These are phyloP conservation scores for Tiliacea citrago DNA, from an alignment of 2,888 invertebrate genomes.

Conservation along the genomic window DNA sequence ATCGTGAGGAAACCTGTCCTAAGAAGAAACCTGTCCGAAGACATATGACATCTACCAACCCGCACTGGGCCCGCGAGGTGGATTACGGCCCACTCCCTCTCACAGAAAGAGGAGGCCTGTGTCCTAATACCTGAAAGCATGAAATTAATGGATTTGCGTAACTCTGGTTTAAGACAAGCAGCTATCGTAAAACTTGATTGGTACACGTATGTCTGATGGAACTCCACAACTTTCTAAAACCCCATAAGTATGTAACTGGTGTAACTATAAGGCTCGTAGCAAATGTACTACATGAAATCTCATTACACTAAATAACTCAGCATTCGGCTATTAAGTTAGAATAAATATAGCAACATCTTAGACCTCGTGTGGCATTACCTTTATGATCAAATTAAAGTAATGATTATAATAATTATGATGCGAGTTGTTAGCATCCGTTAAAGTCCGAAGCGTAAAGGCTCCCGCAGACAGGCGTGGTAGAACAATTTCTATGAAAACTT, in stretches of 20 bases:
- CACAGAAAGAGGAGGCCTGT: too few relatives aligned
- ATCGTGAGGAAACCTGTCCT: too few relatives aligned
- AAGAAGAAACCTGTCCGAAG: too few relatives aligned
- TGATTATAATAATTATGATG: slow-evolving; percentile 54
- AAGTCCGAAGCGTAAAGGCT: neutral
- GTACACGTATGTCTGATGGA: neutral
- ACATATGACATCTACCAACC: too few relatives aligned
- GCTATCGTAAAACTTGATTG: neutral
- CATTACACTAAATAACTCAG: neutral
- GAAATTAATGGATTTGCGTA: neutral
- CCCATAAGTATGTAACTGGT: too few relatives aligned
- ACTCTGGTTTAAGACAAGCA: neutral
- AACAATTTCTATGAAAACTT: too few relatives aligned
- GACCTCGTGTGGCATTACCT: slow-evolving; percentile 28
- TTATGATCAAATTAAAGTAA: slow-evolving; percentile 38
- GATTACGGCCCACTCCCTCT: too few relatives aligned
- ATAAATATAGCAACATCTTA: neutral
- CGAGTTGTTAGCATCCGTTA: slow-evolving; percentile 46
- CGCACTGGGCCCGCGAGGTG: too few relatives aligned
- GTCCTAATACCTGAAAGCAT: neutral
- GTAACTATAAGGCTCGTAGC: too few relatives aligned
- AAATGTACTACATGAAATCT: too few relatives aligned
- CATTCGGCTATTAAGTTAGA: neutral
- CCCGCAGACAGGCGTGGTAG: too few relatives aligned
- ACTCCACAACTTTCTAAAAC: neutral